Evolutionary conservation across 2,888 invertebrate genomes (phyloP).

Genomic region (Octodonta nipae): DNA sequence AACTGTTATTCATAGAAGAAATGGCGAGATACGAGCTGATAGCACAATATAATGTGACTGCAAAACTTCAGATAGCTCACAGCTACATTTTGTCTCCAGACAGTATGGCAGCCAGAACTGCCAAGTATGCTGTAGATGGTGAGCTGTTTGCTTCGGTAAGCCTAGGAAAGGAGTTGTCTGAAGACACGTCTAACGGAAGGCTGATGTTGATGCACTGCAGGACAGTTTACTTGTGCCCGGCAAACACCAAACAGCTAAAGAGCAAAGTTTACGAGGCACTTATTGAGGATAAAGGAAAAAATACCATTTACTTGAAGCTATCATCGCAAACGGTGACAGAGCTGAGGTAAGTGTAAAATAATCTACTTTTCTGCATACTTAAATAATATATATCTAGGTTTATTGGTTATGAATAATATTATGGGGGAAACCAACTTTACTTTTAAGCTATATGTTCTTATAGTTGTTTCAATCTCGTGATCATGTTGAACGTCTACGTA

Average conservation of each 20-base stretch:
- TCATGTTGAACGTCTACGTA: too few species aligned
- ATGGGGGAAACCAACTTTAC: too few species aligned
- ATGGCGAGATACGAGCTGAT: constrained; percentile 54
- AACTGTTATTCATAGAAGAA: constrained; percentile 63
- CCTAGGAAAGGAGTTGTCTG: constrained; percentile 60
- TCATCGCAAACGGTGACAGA: constrained; percentile 22
- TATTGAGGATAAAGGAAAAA: constrained; percentile 63
- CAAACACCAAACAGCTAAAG: constrained; percentile 16
- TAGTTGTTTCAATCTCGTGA: too few species aligned
- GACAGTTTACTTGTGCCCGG: constrained; percentile 41
- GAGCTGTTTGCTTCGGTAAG: constrained; percentile 63
- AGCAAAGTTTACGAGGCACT: constrained; percentile 56
- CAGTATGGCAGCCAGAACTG: constrained; percentile 54
- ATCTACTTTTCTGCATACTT: too few species aligned
- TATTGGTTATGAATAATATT: too few species aligned
- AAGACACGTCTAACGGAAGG: constrained; percentile 69
- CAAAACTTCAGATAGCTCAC: constrained; percentile 48
- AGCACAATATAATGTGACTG: constrained; percentile 55
- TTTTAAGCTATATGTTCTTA: too few species aligned
- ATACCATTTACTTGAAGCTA: constrained; percentile 55
- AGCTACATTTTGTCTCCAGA: constrained; percentile 57
- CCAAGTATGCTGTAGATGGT: constrained; percentile 62
- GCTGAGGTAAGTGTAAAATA: constrained; percentile 8
- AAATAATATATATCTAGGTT: too few species aligned
- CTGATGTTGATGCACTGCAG: constrained; percentile 65